Evolutionary conservation across 1,140 invertebrate genomes (phyloP), one percentile per base, ranked within the genome.

Genomic region (Triops cancriformis): DNA sequence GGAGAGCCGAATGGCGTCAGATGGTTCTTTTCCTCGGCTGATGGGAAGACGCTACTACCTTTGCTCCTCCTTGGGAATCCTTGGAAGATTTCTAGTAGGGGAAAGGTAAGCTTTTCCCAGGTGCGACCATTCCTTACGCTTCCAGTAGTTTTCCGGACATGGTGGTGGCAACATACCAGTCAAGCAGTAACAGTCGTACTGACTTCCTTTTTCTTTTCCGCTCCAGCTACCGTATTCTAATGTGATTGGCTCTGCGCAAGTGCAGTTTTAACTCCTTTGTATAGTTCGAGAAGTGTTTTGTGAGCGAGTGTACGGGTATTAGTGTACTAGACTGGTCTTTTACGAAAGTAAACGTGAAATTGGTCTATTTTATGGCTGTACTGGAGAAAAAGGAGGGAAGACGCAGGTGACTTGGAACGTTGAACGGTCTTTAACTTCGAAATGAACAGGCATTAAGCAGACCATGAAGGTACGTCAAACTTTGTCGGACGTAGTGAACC

Each of bases 401-500:
- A 37, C 31, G 51, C 10, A 64, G 51, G 18, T 64, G 51, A 64
- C 5, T 64, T 64, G 45, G 45, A 64, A 64, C 51, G 51, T 64
- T 64, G 51, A 64, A 23, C 14, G 31, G 51, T 64, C 51, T n/a
- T 64, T 64, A n/a, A 64, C 51, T 64, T 64, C 7, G 51, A 64
- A 64, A 64, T 64, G 51, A 23, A 64, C 51, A 64, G 23, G 14
- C n/a, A 64, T 64, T 64, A 64, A 64, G 51, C 51, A 64, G 51
- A 64, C 51, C 51, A 64, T 64, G 51, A 64, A 64, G 23, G 51
- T 64, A 64, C 51, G 51, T 64, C 51, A 64, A 64, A 64, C 51
- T 64, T 64, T 64, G 51, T 64, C 23, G 18, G 51, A 64, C 51
- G n/a, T 64, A 64, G 51, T 64, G 51, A 64, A 64, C 51, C 51